Evolutionary conservation across 2,888 invertebrate species (phyloP).

Genomic region (Caenorhabditis japonica): DNA sequence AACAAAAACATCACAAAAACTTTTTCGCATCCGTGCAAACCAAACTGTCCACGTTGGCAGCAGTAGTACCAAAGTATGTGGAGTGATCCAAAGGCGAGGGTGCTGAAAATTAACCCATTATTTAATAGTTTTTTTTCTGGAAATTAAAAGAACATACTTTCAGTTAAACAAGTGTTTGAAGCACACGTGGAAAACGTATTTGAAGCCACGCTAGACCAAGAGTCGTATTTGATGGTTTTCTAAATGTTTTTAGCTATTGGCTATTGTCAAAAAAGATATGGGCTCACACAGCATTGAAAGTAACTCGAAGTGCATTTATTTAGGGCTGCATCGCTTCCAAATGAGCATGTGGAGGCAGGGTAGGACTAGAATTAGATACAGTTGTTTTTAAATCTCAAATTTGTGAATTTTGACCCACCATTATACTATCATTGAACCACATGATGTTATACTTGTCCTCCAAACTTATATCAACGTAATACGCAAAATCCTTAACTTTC

Average conservation of each 20-base stretch:
- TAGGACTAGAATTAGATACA: constrained; percentile 36
- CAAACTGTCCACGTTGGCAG: constrained; percentile 42
- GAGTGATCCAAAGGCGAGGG: constrained; percentile 29
- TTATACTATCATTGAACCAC: constrained; percentile 43
- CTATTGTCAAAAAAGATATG: not conserved
- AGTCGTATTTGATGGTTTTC: constrained; percentile 35
- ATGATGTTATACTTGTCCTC: constrained; percentile 40
- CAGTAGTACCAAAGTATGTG: constrained; percentile 47
- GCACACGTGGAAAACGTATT: constrained; percentile 32
- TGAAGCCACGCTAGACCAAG: constrained; percentile 42
- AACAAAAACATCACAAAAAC: constrained; percentile 26
- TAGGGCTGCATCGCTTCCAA: constrained; percentile 17
- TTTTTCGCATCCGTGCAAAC: constrained; percentile 46
- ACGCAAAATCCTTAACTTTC: constrained; percentile 52
- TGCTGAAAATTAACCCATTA: constrained; percentile 7
- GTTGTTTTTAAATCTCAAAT: not conserved
- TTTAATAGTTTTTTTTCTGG: not conserved
- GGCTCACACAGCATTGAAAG: constrained; percentile 45
- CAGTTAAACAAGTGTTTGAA: constrained; percentile 14
- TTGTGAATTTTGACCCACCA: constrained; percentile 7
- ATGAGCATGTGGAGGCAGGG: constrained; percentile 36
- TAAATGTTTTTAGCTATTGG: constrained; percentile 1
- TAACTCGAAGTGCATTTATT: constrained; percentile 32
- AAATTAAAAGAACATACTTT: constrained; percentile 10
- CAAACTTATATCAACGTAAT: constrained; percentile 49